Evolutionary conservation across 2,797 vertebrate genomes (phyloP).

Genomic region (Varecia variegata): DNA sequence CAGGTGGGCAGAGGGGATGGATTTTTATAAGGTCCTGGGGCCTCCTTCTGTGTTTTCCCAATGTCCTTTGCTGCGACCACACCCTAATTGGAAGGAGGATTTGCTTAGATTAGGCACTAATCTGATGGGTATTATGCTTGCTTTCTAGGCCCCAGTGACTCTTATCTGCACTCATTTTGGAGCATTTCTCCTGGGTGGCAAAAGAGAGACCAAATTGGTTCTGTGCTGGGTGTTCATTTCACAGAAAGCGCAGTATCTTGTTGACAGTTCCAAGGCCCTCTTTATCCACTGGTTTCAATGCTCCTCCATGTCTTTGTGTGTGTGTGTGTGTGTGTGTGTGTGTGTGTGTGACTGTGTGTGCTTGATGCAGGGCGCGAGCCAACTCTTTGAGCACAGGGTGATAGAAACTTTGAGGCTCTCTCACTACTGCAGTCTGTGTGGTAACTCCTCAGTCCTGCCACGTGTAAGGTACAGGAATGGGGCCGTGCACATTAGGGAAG

Average conservation of each 20-base stretch:
- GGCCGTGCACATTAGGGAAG: accelerated
- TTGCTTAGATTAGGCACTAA: neutral
- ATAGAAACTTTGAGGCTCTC: neutral
- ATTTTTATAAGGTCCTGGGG: neutral
- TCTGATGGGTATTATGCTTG: neutral
- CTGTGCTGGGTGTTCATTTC: neutral
- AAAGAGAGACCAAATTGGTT: neutral
- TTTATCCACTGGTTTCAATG: no score
- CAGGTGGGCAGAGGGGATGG: accelerated
- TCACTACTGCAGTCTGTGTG: neutral
- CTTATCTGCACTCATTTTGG: no score
- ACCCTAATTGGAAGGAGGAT: neutral
- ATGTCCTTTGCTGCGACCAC: no score
- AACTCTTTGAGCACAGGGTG: neutral
- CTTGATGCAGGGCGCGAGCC: accelerated
- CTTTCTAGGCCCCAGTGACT: neutral
- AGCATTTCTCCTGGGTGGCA: neutral
- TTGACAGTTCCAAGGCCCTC: neutral
- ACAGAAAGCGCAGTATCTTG: neutral
- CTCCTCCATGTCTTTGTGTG: neutral
- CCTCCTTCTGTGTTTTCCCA: neutral
- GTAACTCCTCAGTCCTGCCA: neutral
- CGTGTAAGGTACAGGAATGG: accelerated
- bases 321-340: neutral
- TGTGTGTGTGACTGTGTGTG: neutral